phyloP scores from a whole-genome alignment of 2,797 vertebrate genomes.

The Lateolabrax maculatus region DNA sequence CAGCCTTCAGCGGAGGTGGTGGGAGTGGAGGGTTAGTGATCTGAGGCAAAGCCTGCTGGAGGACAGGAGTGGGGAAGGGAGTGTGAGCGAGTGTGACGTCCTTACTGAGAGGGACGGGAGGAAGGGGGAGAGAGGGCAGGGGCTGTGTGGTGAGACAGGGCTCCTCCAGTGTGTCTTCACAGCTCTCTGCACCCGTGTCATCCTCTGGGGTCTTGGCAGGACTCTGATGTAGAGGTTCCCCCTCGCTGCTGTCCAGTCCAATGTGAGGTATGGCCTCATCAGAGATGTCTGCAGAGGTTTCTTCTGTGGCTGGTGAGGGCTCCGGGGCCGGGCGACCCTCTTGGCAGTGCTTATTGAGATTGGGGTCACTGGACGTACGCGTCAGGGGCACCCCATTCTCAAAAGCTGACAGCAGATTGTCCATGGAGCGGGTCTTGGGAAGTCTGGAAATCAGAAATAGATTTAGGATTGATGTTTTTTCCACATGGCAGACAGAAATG shows the following conservation, averaged over 20 bases:
- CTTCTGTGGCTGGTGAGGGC: slow-evolving; percentile 72
- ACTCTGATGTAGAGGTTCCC: slow-evolving; percentile 42
- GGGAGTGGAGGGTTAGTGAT: slow-evolving; percentile 63
- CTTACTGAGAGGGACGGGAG: slow-evolving; percentile 58
- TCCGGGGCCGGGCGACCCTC: slow-evolving; percentile 89
- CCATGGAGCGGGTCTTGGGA: slow-evolving; percentile 98
- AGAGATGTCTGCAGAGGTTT: slow-evolving; percentile 57
- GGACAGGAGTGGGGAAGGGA: slow-evolving; percentile 62
- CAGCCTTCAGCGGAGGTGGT: slow-evolving; percentile 44
- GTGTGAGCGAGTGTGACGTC: slow-evolving; percentile 46
- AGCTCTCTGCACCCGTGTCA: slow-evolving; percentile 37
- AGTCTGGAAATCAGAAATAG: slow-evolving; percentile 84
- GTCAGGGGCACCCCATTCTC: slow-evolving; percentile 93
- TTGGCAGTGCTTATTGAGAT: slow-evolving; percentile 97
- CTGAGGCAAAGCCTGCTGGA: slow-evolving; percentile 74
- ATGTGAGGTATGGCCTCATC: slow-evolving; percentile 49
- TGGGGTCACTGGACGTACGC: slow-evolving; percentile 98
- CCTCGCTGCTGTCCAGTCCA: slow-evolving; percentile 51
- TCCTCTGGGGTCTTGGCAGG: slow-evolving; percentile 54
- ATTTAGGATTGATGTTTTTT: not conserved
- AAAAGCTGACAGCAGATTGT: slow-evolving; percentile 93
- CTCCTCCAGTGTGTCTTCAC: slow-evolving; percentile 63
- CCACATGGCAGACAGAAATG: not conserved
- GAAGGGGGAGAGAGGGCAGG: slow-evolving; percentile 79
- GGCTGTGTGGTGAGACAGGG: slow-evolving; percentile 87